Evolutionary conservation across 2,113 vertebrate genomes (phyloP).

Genomic region (Sorex araneus): DNA sequence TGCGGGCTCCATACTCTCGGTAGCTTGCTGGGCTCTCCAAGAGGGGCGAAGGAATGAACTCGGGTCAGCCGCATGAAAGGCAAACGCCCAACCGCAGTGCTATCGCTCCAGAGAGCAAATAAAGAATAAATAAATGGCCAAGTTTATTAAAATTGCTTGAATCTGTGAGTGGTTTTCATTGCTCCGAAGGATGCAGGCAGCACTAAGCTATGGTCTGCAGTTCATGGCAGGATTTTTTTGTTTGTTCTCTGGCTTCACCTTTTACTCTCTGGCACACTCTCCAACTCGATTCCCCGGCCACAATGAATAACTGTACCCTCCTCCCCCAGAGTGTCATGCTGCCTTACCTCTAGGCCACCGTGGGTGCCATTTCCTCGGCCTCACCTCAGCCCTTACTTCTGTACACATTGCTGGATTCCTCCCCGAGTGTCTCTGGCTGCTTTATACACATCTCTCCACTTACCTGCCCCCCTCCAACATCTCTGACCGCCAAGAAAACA

Average conservation of each 20-base stretch:
- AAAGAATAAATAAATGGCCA: background rate
- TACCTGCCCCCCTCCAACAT: conserved; percentile 32
- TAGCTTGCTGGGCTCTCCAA: no score
- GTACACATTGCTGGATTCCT: background rate
- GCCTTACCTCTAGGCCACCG: background rate
- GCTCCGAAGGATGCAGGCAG: background rate
- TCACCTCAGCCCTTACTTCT: background rate
- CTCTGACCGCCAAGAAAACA: conserved; percentile 15
- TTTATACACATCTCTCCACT: background rate
- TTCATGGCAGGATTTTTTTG: background rate
- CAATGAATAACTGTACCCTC: background rate
- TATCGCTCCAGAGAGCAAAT: no score
- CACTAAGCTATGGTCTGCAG: background rate
- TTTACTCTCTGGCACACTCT: background rate
- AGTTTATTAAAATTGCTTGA: background rate
- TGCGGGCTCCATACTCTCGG: no score
- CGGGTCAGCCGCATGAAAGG: no score
- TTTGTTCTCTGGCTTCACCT: background rate
- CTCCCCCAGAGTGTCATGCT: background rate
- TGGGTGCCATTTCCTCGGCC: background rate
- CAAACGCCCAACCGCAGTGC: no score
- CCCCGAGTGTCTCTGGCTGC: background rate
- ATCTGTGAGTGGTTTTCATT: background rate
- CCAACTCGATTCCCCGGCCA: background rate
- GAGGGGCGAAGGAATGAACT: no score